Evolutionary conservation across 2,888 invertebrate species (phyloP).

Genomic region (Tenthredo distinguenda): DNA sequence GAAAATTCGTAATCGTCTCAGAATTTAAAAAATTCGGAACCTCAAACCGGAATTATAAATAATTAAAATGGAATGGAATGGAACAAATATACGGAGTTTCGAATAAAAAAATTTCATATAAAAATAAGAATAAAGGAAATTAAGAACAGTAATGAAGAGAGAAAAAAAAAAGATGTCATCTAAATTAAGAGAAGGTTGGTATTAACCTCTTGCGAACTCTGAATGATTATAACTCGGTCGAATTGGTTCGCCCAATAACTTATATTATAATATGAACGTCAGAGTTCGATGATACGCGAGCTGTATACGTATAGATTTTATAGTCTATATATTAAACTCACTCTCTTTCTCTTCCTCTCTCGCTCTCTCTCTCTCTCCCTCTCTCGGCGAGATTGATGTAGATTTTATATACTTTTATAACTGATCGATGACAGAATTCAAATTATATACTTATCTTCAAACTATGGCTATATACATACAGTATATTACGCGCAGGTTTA

Average conservation of each 20-base stretch:
- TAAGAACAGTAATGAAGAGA: background rate
- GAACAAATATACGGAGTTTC: background rate
- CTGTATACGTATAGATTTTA: background rate
- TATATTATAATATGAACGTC: background rate
- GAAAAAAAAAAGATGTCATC: background rate
- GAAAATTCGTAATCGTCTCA: too few relatives aligned
- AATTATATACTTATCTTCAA: background rate
- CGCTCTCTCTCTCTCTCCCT: background rate
- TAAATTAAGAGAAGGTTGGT: background rate
- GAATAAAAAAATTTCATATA: background rate
- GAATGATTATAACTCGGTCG: background rate
- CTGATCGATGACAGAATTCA: slow-evolving; percentile 25
- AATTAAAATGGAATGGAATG: background rate
- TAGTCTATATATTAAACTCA: background rate
- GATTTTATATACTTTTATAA: background rate
- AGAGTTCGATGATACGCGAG: background rate
- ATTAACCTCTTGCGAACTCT: background rate
- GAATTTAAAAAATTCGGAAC: too few relatives aligned
- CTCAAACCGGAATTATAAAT: background rate
- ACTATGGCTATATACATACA: background rate
- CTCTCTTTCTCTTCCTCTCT: background rate
- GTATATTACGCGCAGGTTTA: background rate
- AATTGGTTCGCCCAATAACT: background rate
- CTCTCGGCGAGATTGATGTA: background rate
- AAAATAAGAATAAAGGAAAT: background rate